phyloP scores from a whole-genome alignment of 2,113 vertebrate genomes.

The Rafetus swinhoei region DNA sequence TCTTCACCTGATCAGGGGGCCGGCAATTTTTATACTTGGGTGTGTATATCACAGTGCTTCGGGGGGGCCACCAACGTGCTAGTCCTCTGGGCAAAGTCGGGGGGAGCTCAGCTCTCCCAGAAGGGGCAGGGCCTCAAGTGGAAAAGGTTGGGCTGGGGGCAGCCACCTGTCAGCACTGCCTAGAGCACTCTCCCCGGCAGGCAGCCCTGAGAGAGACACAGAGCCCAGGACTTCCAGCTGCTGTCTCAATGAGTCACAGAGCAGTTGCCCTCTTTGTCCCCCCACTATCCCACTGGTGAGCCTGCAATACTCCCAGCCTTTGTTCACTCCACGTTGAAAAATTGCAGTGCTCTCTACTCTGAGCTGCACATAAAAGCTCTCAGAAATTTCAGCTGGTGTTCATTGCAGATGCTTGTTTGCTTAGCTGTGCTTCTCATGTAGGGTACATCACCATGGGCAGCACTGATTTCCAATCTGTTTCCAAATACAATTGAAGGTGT shows the following conservation, averaged over 20 bases:
- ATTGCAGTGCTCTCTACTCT: not conserved
- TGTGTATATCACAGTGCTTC: not conserved
- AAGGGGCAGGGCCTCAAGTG: no score
- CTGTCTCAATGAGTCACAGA: no score
- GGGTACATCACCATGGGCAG: not conserved
- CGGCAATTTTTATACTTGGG: not conserved
- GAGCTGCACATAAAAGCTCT: not conserved
- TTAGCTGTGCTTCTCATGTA: not conserved
- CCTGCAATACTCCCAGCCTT: not conserved
- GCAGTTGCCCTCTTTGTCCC: no score
- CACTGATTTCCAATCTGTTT: not conserved
- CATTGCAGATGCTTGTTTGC: not conserved
- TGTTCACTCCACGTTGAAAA: conserved; percentile 31
- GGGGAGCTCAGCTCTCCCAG: no score
- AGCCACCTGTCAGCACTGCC: no score
- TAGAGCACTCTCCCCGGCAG: no score
- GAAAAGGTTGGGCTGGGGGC: no score
- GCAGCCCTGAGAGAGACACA: no score
- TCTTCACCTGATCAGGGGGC: not conserved
- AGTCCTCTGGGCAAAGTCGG: no score
- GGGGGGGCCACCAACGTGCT: no score
- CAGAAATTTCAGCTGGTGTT: not conserved
- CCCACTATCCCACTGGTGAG: no score
- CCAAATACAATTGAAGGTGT: not conserved
- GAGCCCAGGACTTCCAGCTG: no score